Percentiles rank a stretch among this genome's conserved stretches.
phyloP scores from a whole-genome alignment of 1,140 invertebrate species.

The Centruroides vittatus region DNA sequence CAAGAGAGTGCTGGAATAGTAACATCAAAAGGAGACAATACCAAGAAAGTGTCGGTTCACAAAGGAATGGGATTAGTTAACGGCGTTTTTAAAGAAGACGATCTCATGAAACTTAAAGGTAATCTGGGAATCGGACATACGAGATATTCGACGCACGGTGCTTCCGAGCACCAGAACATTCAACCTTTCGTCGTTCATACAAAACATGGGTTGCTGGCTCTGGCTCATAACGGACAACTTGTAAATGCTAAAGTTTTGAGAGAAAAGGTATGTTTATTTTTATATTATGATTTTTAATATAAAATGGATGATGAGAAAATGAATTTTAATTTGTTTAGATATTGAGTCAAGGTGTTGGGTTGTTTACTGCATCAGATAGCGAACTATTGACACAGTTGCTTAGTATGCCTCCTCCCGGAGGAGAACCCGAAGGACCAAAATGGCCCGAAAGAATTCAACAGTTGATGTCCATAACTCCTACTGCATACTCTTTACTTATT shows the following conservation, averaged over 20 bases:
- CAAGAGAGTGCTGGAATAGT: slow-evolving; percentile 96
- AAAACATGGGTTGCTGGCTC: slow-evolving; percentile 77
- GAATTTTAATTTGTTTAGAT: no score
- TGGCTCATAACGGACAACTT: slow-evolving; percentile 94
- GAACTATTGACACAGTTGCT: slow-evolving; percentile 92
- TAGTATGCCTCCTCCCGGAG: slow-evolving; percentile 77
- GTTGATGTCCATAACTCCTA: slow-evolving; percentile 75
- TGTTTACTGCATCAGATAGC: slow-evolving; percentile 89
- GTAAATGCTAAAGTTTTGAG: slow-evolving; percentile 80
- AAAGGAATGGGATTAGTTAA: slow-evolving; percentile 92
- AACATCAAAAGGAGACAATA: slow-evolving; percentile 58
- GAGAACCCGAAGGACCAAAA: slow-evolving; percentile 69
- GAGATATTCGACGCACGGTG: slow-evolving; percentile 86
- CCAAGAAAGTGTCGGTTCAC: slow-evolving; percentile 63
- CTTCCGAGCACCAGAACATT: slow-evolving; percentile 72
- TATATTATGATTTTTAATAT: no score
- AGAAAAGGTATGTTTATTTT: slow-evolving; percentile 47
- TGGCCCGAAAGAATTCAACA: slow-evolving; percentile 81
- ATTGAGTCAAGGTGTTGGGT: slow-evolving; percentile 32
- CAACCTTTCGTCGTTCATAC: slow-evolving; percentile 91
- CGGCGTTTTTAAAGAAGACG: slow-evolving; percentile 81
- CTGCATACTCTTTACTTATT: slow-evolving; percentile 86
- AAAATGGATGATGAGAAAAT: no score
- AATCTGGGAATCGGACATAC: slow-evolving; percentile 93
- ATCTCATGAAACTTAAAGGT: slow-evolving; percentile 70